Base-by-base conservation (phyloP, 2,113 vertebrate genomes). In the Pelobates fuscus region DNA sequence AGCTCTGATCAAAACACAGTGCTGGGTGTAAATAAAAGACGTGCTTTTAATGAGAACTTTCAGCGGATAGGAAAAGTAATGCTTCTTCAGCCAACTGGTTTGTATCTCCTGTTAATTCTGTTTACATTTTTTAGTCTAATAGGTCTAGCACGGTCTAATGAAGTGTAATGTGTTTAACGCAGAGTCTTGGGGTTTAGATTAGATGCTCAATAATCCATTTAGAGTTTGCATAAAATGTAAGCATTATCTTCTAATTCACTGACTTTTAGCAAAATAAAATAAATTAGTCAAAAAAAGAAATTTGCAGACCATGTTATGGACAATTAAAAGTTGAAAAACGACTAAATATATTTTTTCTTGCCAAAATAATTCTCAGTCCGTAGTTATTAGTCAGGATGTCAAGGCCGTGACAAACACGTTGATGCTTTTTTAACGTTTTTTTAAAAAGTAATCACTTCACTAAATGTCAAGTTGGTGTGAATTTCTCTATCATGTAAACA, bases 201-300 rank as follows among this genome's bases (percentile, higher is more conserved):
- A 62, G 29, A 32, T 21, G 60, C 29, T 32, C 60, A 37, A 62
- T 62, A 32, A 62, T 62, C 29, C 6, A 24, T 27, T 62, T 62
- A n/a, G 30, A 62, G 30, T 62, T 20, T 62, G 29, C 60, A 62
- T 32, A 30, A 62, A 62, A 18, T 65, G 12, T 23, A 65, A 65
- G 20, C n/a, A 24, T 41, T 27, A 23, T 21, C 62, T 65, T 65
- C 20, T 8, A 65, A 26, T 43, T 37, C 21, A 12, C 24, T 24
- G 32, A 37, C 18, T 65, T 65, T 30, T 65, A 37, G 32, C 23
- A 44, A 30, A 41, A 37, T 65, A 65, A 65, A 65, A 65, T 23
- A 20, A 37, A 63, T 37, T 37, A 37, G 27, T 20, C 29, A 27
- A 20, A 55, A 55, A n/a, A 6, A 37, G 27, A 26, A 10, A n/a